Conservation (phyloP, 2,888 invertebrate genomes). For the Anorthoa munda region DNA sequence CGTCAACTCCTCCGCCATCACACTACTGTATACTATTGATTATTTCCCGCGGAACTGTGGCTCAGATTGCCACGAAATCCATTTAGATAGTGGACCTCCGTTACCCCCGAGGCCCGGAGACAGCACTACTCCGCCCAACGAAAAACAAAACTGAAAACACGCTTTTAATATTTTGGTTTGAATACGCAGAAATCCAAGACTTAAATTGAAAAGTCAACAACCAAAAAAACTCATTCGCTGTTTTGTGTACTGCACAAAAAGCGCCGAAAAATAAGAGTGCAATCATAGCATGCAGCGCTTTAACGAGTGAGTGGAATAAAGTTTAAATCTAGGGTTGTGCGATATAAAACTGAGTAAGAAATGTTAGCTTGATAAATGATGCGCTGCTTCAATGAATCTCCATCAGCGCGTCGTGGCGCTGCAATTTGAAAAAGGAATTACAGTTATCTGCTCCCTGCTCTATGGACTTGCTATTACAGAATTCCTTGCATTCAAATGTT, state of each 20-base stretch:
- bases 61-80: slow-evolving; percentile 50
- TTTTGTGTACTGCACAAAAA: slow-evolving; percentile 68
- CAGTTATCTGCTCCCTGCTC: slow-evolving; percentile 75
- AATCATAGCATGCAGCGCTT: slow-evolving; percentile 77
- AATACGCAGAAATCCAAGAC: slow-evolving; percentile 46
- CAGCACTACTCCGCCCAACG: slow-evolving; percentile 15
- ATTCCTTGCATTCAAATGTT: slow-evolving; percentile 63
- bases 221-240: slow-evolving; percentile 50
- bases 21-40: slow-evolving; percentile 72
- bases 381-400: slow-evolving; percentile 86
- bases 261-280: slow-evolving; percentile 76
- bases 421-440: slow-evolving; percentile 85
- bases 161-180: slow-evolving; percentile 47
- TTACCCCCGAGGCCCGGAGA: slow-evolving; percentile 41
- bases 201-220: slow-evolving; percentile 59
- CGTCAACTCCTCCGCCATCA: slow-evolving; percentile 78
- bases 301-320: slow-evolving; percentile 78
- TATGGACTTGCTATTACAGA: slow-evolving; percentile 70
- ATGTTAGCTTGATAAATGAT: slow-evolving; percentile 87
- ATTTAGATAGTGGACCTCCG: slow-evolving; percentile 59
- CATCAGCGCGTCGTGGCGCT: slow-evolving; percentile 82
- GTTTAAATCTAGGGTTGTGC: slow-evolving; percentile 80
- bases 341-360: slow-evolving; percentile 82
- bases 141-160: slow-evolving; percentile 34
- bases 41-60: slow-evolving; percentile 63